Conservation (phyloP, 2,113 vertebrate species). For the Excalfactoria chinensis region DNA sequence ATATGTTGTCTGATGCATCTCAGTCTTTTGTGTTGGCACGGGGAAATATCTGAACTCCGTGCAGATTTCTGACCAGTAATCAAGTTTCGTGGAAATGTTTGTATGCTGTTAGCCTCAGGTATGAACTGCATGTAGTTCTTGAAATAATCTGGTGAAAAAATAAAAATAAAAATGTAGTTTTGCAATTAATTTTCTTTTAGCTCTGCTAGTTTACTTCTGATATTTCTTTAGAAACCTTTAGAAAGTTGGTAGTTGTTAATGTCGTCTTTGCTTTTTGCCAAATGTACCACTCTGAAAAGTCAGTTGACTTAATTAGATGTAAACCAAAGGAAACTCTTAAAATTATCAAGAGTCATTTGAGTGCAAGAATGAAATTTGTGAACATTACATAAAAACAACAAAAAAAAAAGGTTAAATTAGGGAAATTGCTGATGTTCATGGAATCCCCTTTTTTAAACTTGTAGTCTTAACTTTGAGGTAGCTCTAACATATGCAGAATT, state of each 20-base stretch:
- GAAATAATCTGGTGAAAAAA: neutral
- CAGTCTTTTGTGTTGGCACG: neutral
- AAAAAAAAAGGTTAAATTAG: no score
- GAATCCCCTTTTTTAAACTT: neutral
- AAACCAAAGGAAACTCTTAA: neutral
- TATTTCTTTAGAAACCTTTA: neutral
- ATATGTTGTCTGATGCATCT: neutral
- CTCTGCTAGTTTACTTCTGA: neutral
- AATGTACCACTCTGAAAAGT: neutral
- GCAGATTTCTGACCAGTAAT: neutral
- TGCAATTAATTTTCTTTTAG: rapidly evolving
- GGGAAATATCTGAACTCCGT: neutral
- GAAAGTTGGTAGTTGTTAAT: neutral
- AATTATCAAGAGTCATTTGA: neutral
- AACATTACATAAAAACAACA: rapidly evolving
- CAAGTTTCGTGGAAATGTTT: neutral
- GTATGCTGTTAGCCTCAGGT: neutral
- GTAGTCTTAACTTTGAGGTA: neutral
- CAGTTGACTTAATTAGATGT: neutral
- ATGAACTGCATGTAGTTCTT: neutral
- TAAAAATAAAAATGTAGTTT: neutral
- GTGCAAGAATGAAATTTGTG: neutral
- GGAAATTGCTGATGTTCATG: neutral
- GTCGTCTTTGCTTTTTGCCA: neutral
- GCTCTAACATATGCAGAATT: neutral